Base-by-base conservation (phyloP, 2,113 vertebrate genomes). In the Etia nguti region DNA sequence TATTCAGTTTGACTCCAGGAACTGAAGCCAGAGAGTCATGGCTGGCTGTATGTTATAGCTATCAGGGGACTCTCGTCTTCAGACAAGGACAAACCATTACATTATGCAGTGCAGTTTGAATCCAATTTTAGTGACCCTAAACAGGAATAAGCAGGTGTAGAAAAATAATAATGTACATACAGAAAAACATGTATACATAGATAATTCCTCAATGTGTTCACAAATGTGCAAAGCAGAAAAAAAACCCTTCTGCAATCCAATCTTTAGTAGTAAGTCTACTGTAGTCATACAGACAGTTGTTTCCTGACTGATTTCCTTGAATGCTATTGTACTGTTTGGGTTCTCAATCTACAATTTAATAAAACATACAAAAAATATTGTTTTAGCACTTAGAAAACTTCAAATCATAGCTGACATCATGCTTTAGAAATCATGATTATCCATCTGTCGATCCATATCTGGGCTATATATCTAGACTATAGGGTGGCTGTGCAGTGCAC, bases 51-150 rank as follows among this genome's bases (percentile, higher is more conserved):
- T 91, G 86, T 95, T 93, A 93, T 91, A 79, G 85, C 91, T 94
- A 91, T 92, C 93, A 89, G 65, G 91, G 70, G 92, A 84, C 89
- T 94, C 36, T 83, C 86, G 36, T 92, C 92, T 92, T 94, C 93
- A 92, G 92, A 94, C 92, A 93, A 92, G 90, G 92, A 93, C 88
- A 92, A 94, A 92, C 88, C 92, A 89, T 93, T 93, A 90, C 87
- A 89, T 91, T 93, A 90, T 91, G 89, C 65, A 81, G 86, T 10
- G 82, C 88, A 60, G 57, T 82, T 81, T 87, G 68, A 90, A 90
- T 75, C 43, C 70, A 75, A 75, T 75, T 31, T 31, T 12, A 7
- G 43, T 8, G 70, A 20, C 43, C 70, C 43, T 31, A 75, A 48
- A 75, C 43, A 50, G 16, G 70, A 75, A 75, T 20, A 75, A 50